Conservation (phyloP, 2,113 vertebrate species). For the Hucho hucho region DNA sequence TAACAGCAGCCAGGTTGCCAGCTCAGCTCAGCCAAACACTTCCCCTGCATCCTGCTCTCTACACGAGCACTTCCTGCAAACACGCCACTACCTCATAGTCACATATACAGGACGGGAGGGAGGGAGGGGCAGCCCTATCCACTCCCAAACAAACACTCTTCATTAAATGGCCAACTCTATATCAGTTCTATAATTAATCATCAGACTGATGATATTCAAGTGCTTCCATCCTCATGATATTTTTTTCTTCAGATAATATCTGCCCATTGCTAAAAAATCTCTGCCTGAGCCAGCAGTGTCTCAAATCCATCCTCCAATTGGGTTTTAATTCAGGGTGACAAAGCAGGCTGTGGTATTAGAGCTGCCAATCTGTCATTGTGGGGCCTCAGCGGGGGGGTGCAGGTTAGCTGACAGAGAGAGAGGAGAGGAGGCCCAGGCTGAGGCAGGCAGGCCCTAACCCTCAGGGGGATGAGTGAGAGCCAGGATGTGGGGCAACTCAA, state of each 20-base stretch:
- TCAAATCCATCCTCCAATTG: conserved; percentile 47
- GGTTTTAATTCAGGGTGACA: conserved; percentile 62
- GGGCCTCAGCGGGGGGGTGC: conserved; percentile 45
- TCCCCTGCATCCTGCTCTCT: conserved; percentile 59
- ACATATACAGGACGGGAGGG: background rate
- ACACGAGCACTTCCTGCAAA: conserved; percentile 58
- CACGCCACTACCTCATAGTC: conserved; percentile 10
- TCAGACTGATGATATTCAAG: conserved; percentile 29
- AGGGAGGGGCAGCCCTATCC: conserved; percentile 13
- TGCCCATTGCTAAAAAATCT: conserved; percentile 17
- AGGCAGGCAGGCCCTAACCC: conserved; percentile 36
- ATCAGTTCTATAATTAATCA: conserved; percentile 60
- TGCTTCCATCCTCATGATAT: conserved; percentile 35
- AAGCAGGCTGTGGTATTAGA: conserved; percentile 57
- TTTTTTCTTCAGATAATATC: conserved; percentile 40
- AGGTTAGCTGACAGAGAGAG: conserved; percentile 49
- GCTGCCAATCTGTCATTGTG: conserved; percentile 66
- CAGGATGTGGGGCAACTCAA: conserved; percentile 34
- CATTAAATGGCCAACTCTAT: conserved; percentile 54
- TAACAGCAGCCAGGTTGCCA: conserved; percentile 35
- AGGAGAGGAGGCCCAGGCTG: conserved; percentile 20
- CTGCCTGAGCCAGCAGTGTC: conserved; percentile 48
- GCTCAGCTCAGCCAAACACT: conserved; percentile 58
- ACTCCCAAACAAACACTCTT: conserved; percentile 55
- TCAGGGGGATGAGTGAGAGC: conserved; percentile 37